These are phyloP conservation scores for Drosophila paulistorum DNA, from an alignment of 1,140 invertebrate species.

Conservation along the genomic window DNA sequence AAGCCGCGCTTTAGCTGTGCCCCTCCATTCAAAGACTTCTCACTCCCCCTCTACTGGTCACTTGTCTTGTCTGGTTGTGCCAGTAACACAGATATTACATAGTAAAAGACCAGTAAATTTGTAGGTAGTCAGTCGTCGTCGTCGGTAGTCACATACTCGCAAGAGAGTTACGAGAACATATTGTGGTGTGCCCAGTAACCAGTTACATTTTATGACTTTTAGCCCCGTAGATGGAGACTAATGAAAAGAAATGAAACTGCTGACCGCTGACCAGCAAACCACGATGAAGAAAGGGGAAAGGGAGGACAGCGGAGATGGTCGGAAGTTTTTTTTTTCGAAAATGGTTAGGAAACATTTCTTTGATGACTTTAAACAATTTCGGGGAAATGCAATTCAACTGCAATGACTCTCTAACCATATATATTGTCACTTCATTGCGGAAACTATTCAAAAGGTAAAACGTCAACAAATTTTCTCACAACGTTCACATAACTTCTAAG, in stretches of 20 bases:
- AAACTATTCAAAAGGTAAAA: conserved; percentile 65
- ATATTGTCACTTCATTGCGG: conserved; percentile 51
- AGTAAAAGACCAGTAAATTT: conserved; percentile 41
- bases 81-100: conserved; percentile 73
- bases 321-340: conserved; percentile 46
- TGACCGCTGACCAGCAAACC: neutral
- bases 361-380: conserved; percentile 54
- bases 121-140: conserved; percentile 15
- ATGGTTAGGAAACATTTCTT: conserved; percentile 64
- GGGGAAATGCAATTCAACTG: conserved; percentile 56
- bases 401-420: conserved; percentile 19
- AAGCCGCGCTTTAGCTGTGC: conserved; percentile 46
- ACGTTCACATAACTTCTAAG: conserved; percentile 25
- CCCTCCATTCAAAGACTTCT: neutral
- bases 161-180: conserved; percentile 69
- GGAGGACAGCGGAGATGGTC: neutral
- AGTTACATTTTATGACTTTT: conserved; percentile 76
- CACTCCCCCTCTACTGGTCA: neutral
- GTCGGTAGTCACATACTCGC: conserved; percentile 11
- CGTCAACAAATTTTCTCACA: conserved; percentile 58
- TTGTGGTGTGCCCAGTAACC: conserved; percentile 64
- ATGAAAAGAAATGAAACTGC: conserved; percentile 75
- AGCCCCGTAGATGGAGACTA: conserved; percentile 61
- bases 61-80: conserved; percentile 35
- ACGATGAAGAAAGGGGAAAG: neutral